A percentile compares a stretch with the other conserved stretches of the same genome.
phyloP scores from a whole-genome alignment of 2,888 invertebrate genomes.

The Phrixothrix hirtus region DNA sequence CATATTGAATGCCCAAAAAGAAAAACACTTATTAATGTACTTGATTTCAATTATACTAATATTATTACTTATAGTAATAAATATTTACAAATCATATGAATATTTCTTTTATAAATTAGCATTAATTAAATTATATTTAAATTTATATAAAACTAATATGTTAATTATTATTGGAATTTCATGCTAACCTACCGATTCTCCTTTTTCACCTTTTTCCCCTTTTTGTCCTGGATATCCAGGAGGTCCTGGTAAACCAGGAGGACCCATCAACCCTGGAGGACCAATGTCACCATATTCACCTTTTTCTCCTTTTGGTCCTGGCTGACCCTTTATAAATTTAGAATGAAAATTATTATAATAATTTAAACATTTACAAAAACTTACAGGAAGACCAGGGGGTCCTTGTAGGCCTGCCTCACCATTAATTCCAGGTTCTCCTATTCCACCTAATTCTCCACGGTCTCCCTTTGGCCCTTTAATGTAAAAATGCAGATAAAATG shows the following conservation, averaged over 20 bases:
- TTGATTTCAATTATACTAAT: no score
- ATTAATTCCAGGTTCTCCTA: constrained; percentile 73
- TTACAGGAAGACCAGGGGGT: constrained; percentile 80
- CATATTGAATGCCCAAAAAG: constrained; percentile 39
- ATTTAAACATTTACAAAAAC: constrained; percentile 48
- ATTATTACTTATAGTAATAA: no score
- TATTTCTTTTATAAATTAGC: no score
- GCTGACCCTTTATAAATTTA: constrained; percentile 52
- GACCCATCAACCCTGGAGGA: constrained; percentile 91
- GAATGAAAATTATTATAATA: no score
- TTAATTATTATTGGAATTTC: no score
- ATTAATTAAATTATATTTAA: no score
- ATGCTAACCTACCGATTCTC: constrained; percentile 79
- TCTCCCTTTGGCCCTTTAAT: constrained; percentile 76
- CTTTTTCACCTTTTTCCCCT: constrained; percentile 91
- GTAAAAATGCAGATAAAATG: constrained; percentile 32
- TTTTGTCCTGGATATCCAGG: constrained; percentile 87
- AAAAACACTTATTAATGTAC: constrained; percentile 34
- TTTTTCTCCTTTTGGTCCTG: constrained; percentile 85
- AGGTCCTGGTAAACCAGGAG: constrained; percentile 82
- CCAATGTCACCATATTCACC: constrained; percentile 92
- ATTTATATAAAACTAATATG: no score
- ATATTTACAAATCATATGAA: no score
- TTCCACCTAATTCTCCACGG: constrained; percentile 72
- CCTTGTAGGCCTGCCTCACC: constrained; percentile 86